phyloP scores from a whole-genome alignment of 1,140 invertebrate genomes.

The Aphaenogaster ashmeadi region DNA sequence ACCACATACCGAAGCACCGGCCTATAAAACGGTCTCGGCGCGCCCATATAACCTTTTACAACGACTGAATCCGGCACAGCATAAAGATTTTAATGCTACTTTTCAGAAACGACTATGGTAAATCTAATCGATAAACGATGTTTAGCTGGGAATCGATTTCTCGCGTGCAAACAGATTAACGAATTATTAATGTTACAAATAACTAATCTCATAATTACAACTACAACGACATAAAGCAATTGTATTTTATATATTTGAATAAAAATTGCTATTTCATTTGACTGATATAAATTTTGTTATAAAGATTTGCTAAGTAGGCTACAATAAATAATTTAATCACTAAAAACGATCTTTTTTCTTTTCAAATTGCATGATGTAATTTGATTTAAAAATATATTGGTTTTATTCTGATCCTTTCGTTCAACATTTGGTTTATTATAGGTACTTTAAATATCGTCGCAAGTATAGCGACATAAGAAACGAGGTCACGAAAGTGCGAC shows the following conservation, averaged over 20 bases:
- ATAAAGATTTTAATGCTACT: conserved; percentile 45
- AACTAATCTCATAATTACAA: not conserved
- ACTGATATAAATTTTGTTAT: not conserved
- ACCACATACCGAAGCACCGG: conserved; percentile 2
- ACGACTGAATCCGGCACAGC: conserved; percentile 9
- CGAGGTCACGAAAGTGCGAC: not conserved
- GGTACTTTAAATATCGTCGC: not conserved
- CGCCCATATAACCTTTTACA: conserved; percentile 54
- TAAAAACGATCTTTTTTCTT: not conserved
- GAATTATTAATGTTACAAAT: not conserved
- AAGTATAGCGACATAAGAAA: not conserved
- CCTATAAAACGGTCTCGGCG: conserved; percentile 50
- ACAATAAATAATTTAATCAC: not conserved
- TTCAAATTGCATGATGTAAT: not conserved
- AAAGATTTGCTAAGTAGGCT: not conserved
- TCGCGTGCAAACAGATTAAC: not conserved
- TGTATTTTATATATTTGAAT: not conserved
- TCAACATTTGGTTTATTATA: not conserved
- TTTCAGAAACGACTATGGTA: conserved; percentile 15
- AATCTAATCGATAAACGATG: conserved; percentile 40
- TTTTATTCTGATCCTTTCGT: not conserved
- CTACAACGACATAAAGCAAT: not conserved
- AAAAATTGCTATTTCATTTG: not conserved
- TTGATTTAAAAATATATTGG: not conserved
- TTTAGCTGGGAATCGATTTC: conserved; percentile 17